Base-by-base conservation (phyloP, 2,113 vertebrate species). In the Psephotus haematonotus region DNA sequence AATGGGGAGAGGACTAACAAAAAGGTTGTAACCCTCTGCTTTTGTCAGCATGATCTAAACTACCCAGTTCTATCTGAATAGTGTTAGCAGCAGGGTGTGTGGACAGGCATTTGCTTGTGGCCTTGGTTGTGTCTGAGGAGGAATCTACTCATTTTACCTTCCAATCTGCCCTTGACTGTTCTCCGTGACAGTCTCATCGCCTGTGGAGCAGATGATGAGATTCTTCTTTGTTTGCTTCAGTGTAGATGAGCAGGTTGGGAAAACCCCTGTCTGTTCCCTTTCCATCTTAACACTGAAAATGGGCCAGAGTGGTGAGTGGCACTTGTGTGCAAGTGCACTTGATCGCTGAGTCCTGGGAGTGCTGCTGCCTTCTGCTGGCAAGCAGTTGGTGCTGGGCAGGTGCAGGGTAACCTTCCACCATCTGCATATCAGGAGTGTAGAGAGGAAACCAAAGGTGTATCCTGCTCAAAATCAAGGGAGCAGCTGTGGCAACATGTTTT, bases 371-470 rank as follows among this genome's bases (percentile, higher is more conserved):
- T 19, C 28, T 35, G 90, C 63, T 67, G 86, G 49, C 33, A 35
- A 15, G 25, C 5, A 2, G 2, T 6, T 44, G 28, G 59, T 31
- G 83, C 18, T 5, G 23, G n/a, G 63, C 46, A n/a, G 76, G 63
- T 35, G 18, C 52, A 0, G 0, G 49, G 78, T 50, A 19, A 10
- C 31, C n/a, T 60, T 41, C 68, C 37, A 13, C 23, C 11, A 1
- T 10, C 7, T 52, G 1, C 13, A 3, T 31, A 24, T 17, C 8
- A 7, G 11, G 17, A 20, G 47, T 6, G 9, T 22, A 14, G 53
- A 18, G 46, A 31, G 64, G 68, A 33, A 37, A 15, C 5, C 5
- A 41, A 59, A 29, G 0, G 0, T 41, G 12, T 13, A 0, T 7
- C 50, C 25, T 44, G 72, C 41, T 53, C 44, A 59, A 20, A 64